phyloP scores from a whole-genome alignment of 2,113 vertebrate species.

The Phaetusa simplex region DNA sequence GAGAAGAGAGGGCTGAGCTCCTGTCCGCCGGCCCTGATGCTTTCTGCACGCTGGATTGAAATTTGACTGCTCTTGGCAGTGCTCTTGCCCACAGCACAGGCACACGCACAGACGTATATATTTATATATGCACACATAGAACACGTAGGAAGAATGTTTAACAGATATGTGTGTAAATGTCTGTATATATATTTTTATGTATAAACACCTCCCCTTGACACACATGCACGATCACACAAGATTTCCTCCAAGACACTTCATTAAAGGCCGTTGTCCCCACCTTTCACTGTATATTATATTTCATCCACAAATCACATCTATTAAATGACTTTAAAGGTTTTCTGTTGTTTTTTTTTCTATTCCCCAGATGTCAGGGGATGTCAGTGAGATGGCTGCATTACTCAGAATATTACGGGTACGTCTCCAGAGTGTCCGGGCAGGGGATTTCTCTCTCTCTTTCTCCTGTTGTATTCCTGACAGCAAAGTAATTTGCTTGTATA shows the following conservation, averaged over 20 bases:
- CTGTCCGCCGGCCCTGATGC: background rate
- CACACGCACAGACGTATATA: background rate
- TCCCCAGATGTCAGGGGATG: conserved; percentile 40
- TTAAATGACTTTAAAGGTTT: conserved; percentile 31
- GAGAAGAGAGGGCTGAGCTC: conserved; percentile 53
- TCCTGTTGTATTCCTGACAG: conserved; percentile 48
- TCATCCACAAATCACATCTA: conserved; percentile 37
- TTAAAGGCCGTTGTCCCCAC: conserved; percentile 21
- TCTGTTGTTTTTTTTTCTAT: background rate
- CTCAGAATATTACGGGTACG: conserved; percentile 2
- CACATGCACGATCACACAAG: fast-evolving
- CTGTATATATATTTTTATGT: background rate
- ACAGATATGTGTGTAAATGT: background rate
- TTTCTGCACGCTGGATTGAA: conserved; percentile 11
- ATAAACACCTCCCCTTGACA: background rate
- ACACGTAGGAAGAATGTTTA: background rate
- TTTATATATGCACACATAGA: background rate
- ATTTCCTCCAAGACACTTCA: conserved; percentile 24
- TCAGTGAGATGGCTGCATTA: conserved; percentile 29
- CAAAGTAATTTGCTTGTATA: conserved; percentile 59
- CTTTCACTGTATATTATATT: conserved; percentile 32
- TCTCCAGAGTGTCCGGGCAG: background rate
- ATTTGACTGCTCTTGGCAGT: conserved; percentile 28
- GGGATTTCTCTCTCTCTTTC: conserved; percentile 38
- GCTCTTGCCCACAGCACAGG: background rate